Conservation (phyloP, 2,797 vertebrate species). For the Coilia nasus region DNA sequence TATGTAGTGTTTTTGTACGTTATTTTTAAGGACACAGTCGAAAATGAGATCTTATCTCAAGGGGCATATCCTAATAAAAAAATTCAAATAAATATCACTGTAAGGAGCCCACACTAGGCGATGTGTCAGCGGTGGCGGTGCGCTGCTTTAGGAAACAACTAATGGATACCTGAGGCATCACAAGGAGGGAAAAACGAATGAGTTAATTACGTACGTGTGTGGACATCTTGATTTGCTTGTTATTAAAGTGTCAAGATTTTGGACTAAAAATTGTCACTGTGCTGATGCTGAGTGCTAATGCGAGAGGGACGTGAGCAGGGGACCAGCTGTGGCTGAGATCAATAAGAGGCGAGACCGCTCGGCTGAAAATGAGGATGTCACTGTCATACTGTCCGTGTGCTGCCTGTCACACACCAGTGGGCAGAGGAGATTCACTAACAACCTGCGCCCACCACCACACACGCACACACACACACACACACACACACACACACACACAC, state of each 20-base stretch:
- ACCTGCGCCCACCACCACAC: neutral
- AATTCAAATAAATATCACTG: no score
- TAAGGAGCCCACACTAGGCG: neutral
- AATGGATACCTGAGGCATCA: neutral
- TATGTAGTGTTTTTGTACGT: no score
- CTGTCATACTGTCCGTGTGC: neutral
- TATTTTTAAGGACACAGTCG: no score
- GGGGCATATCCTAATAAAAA: no score
- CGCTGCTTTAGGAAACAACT: neutral
- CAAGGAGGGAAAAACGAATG: neutral
- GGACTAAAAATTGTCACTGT: neutral
- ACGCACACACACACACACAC: no score
- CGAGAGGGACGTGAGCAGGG: neutral
- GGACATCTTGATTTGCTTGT: neutral
- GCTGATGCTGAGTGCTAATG: neutral
- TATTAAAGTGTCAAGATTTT: neutral
- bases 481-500: no score
- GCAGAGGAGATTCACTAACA: neutral
- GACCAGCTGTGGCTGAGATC: neutral
- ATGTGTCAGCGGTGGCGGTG: neutral
- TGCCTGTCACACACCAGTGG: neutral
- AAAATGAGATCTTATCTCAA: no score
- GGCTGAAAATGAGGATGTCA: conserved; percentile 14
- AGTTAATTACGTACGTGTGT: neutral
- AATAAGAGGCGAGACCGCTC: neutral